Base-by-base conservation (phyloP, 2,113 vertebrate genomes). In the Barnardius zonarius region DNA sequence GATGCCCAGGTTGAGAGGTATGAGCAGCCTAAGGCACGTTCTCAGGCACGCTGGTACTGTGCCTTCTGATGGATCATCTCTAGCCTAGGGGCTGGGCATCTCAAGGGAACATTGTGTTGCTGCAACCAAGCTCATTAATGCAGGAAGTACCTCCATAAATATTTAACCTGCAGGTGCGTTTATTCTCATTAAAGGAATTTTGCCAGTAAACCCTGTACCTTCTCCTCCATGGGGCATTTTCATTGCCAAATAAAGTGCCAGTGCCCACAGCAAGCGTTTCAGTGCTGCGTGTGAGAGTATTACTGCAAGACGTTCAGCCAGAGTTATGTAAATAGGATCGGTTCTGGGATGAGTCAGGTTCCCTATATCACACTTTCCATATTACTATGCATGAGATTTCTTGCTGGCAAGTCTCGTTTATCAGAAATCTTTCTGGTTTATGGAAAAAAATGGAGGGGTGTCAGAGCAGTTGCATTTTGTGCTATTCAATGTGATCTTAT, bases 311-410 rank as follows among this genome's bases (percentile, higher is more conserved):
- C 0, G 6, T 69, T 93, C 88, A 84, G 69, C 88, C 83, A 64
- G 88, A 75, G 86, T 75, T 82, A 73, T 25, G 78, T 93, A 91
- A 87, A 41, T 94, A 49, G 93, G 78, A 92, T 87, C 41, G 4
- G 83, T 97, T 95, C 52, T 76, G 78, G 93, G 63, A 95, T 96
- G 96, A 97, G 92, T 97, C 96, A 97, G 25, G 57, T 67, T 23
- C 72, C 35, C 52, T 57, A 5, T 11, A 87, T 54, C 69, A 74
- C 5, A 5, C 51, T 97, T 73, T 96, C 96, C 85, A 13, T 93
- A 96, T 97, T 94, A 96, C 93, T 97, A 74, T 92, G 70, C 81
- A 44, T 93, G 62, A 86, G n/a, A n/a, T 67, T 82, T 96, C 90
- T 79, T 88, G 84, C 66, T 89, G 91, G 62, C 67, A 67, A 57